phyloP scores from a whole-genome alignment of 2,797 vertebrate genomes.

The Poeciliopsis gracilis region DNA sequence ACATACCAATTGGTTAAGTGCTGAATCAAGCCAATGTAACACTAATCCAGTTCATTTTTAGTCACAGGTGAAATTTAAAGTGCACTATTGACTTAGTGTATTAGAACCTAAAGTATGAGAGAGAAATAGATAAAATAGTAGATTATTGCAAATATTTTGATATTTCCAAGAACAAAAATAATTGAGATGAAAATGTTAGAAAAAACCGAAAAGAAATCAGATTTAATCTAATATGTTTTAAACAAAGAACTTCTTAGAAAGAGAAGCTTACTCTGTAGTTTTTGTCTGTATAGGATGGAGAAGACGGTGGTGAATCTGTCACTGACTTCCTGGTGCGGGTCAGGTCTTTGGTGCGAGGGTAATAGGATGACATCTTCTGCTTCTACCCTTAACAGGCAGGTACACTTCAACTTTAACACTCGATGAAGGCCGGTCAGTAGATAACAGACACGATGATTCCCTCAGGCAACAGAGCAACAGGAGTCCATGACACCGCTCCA shows the following conservation, averaged over 20 bases:
- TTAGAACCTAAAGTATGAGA: too few species aligned
- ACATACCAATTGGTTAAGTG: background rate
- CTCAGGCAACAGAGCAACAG: conserved; percentile 62
- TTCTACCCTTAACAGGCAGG: conserved; percentile 35
- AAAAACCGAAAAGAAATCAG: background rate
- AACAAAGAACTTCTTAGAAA: conserved; percentile 1
- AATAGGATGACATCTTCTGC: conserved; percentile 89
- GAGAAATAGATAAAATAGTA: too few species aligned
- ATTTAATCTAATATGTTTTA: background rate
- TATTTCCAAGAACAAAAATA: background rate
- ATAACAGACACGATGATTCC: conserved; percentile 48
- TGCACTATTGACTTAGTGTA: background rate
- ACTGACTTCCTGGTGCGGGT: conserved; percentile 90
- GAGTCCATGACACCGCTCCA: conserved; percentile 62
- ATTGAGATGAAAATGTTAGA: background rate
- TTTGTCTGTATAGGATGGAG: conserved; percentile 92
- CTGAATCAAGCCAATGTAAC: background rate
- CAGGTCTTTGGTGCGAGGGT: conserved; percentile 91
- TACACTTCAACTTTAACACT: conserved; percentile 51
- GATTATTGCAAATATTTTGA: too few species aligned
- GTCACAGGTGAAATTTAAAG: background rate
- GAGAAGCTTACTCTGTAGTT: conserved; percentile 87
- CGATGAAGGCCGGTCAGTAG: conserved; percentile 34
- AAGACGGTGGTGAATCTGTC: conserved; percentile 92
- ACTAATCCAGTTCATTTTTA: background rate